Conservation (phyloP, 2,888 invertebrate genomes). For the Erynnis tages region DNA sequence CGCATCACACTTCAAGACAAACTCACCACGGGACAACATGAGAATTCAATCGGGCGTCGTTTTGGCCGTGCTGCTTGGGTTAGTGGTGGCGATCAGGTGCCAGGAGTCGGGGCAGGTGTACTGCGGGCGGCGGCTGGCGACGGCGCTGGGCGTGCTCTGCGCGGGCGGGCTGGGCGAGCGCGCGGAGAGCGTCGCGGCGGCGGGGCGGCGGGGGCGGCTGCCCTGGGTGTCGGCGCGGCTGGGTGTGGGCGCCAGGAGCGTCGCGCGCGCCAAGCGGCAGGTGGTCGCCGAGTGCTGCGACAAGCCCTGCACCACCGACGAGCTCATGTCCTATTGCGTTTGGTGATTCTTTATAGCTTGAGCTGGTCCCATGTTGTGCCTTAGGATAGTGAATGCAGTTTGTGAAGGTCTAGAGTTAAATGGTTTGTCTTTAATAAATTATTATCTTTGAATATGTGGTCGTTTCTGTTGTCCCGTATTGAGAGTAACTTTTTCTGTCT, state of each 20-base stretch:
- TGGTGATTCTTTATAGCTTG: neutral
- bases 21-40: slow-evolving; percentile 13
- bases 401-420: too few species aligned
- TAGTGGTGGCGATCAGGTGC: slow-evolving; percentile 4
- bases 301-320: slow-evolving; percentile 42
- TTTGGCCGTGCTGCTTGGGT: neutral
- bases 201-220: too few species aligned
- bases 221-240: too few species aligned
- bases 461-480: too few species aligned
- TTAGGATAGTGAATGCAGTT: too few species aligned
- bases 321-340: slow-evolving; percentile 42
- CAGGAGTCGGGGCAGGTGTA: slow-evolving; percentile 23
- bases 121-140: slow-evolving; percentile 10
- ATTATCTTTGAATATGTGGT: too few species aligned
- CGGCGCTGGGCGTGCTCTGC: slow-evolving; percentile 33
- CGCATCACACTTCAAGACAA: too few species aligned
- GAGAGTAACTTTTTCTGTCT: too few species aligned
- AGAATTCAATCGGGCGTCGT: slow-evolving; percentile 4
- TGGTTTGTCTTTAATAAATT: too few species aligned
- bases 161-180: slow-evolving; percentile 31
- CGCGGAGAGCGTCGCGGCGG: too few species aligned
- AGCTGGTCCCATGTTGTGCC: neutral
- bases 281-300: slow-evolving; percentile 46
- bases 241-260: slow-evolving; percentile 32
- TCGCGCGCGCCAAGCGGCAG: slow-evolving; percentile 41